Percentiles rank a stretch among this genome's conserved stretches.
Evolutionary conservation across 1,140 invertebrate genomes (phyloP).

Genomic region (Drosophila varians): DNA sequence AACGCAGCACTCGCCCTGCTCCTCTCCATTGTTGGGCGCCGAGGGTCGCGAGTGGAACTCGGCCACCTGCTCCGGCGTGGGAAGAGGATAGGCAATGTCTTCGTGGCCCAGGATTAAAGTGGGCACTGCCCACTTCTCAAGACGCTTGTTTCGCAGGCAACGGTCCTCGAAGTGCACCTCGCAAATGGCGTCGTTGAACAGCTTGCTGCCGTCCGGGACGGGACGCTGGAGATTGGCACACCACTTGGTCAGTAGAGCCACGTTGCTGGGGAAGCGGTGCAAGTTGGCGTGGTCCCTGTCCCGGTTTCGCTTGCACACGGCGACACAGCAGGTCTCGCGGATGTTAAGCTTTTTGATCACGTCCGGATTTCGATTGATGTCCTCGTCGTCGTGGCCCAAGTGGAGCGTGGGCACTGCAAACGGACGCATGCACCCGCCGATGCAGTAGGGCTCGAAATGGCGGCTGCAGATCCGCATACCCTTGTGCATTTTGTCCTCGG

Average conservation of each 20-base stretch:
- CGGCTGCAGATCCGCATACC: constrained; percentile 76
- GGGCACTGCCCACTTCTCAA: constrained; percentile 78
- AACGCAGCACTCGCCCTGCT: constrained; percentile 79
- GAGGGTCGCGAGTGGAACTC: constrained; percentile 68
- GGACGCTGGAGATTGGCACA: constrained; percentile 69
- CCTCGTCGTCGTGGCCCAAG: constrained; percentile 72
- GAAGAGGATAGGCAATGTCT: constrained; percentile 61
- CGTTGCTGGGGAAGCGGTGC: constrained; percentile 75
- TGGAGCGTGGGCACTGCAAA: constrained; percentile 76
- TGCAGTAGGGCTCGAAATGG: constrained; percentile 78
- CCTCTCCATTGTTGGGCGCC: constrained; percentile 73
- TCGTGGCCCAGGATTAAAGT: constrained; percentile 69
- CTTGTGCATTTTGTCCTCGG: constrained; percentile 74
- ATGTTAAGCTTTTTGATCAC: constrained; percentile 81
- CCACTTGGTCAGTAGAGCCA: constrained; percentile 68
- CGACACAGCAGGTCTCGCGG: constrained; percentile 77
- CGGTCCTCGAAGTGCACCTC: constrained; percentile 78
- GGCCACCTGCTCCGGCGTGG: constrained; percentile 65
- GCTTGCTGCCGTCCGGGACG: constrained; percentile 73
- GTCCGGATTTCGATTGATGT: constrained; percentile 78
- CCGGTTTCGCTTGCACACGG: constrained; percentile 70
- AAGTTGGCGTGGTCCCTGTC: constrained; percentile 79
- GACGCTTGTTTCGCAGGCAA: constrained; percentile 72
- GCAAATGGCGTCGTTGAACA: constrained; percentile 79
- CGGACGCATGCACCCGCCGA: constrained; percentile 80